Base-by-base conservation (phyloP, 2,113 vertebrate genomes). In the Oceanodroma tethys region DNA sequence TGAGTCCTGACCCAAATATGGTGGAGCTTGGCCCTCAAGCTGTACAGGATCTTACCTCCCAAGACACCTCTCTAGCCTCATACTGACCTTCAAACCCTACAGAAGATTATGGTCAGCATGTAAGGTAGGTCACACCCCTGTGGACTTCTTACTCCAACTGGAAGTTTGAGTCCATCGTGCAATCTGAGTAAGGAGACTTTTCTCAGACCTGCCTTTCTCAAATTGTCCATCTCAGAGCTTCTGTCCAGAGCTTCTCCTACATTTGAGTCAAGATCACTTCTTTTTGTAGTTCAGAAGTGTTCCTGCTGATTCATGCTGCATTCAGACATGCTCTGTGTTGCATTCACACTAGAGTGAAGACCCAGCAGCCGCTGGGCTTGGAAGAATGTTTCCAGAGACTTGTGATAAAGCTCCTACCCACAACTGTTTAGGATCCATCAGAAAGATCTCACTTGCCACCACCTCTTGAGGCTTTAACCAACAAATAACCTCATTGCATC, bases 181-280 rank as follows among this genome's bases (percentile, higher is more conserved):
- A 43, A 36, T 18, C 18, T 52, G 36, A 26, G 56, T 2, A 26
- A 55, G 8, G 8, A 81, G 68, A 78, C 27, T 81, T 86, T 82
- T 67, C 14, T 62, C 42, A 84, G 19, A 17, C 43, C 32, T 74
- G 17, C 11, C 13, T 45, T 55, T 59, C 43, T 65, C 45, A 86
- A 53, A 25, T 12, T 56, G 8, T 14, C 42, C 43, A 30, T 62
- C 48, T 74, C 73, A 36, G 30, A 81, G 43, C 27, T 67, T 45
- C 21, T 74, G 1, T 18, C 16, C 22, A 29, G 17, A 50, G 2
- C 4, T 72, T 32, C 59, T 71, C 21, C 0, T 0, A 38, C 8
- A 68, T 32, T 29, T 75, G 32, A 82, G 19, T 22, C 16, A 45
- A 53, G 38, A 76, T 13, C 10, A 10, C 3, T 45, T 59, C 17